Evolutionary conservation across 2,113 vertebrate species (phyloP).

Genomic region (Xenotilapia flavipinnis): DNA sequence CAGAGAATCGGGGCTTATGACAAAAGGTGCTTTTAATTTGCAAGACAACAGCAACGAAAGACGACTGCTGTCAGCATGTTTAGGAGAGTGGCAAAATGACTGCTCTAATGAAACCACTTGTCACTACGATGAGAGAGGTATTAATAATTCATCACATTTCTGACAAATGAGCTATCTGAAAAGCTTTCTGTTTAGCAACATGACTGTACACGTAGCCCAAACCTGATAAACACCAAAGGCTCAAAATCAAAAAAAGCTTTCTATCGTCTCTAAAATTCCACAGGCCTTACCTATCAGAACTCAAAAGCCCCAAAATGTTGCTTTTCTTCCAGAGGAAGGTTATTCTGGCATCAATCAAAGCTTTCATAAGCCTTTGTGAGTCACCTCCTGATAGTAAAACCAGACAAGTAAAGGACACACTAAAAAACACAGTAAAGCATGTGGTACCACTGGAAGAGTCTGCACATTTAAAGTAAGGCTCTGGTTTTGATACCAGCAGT

Average conservation of each 20-base stretch:
- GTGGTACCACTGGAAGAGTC: neutral
- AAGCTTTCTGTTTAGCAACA: neutral
- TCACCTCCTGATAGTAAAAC: neutral
- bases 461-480: neutral
- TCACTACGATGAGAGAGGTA: neutral
- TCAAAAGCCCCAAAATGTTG: neutral
- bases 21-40: neutral
- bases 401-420: neutral
- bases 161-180: neutral
- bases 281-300: neutral
- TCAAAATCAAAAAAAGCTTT: neutral
- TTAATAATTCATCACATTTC: neutral
- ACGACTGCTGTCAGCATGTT: neutral
- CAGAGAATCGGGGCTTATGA: neutral
- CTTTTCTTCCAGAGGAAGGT: neutral
- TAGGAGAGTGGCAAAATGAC: neutral
- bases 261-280: neutral
- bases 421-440: neutral
- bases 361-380: neutral
- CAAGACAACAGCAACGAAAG: neutral
- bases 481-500: neutral
- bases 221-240: neutral
- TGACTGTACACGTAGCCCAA: neutral
- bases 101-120: neutral
- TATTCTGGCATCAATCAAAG: conserved; percentile 15